phyloP scores from a whole-genome alignment of 1,140 invertebrate species.

The Diachasmimorpha longicaudata region DNA sequence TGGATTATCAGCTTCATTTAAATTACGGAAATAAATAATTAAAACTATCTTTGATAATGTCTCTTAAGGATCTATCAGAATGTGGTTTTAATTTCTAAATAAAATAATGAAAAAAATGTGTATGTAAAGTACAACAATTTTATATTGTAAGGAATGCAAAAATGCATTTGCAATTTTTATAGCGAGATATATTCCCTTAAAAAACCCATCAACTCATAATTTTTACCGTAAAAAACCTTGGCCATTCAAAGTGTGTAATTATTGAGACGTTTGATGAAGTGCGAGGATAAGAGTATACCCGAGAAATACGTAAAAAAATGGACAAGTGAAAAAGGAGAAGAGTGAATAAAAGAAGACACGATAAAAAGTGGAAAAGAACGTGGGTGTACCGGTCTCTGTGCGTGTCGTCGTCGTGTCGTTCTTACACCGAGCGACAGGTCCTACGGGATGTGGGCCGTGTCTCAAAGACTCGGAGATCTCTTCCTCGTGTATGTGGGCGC shows the following conservation, averaged over 20 bases:
- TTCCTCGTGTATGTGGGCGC: constrained; percentile 20
- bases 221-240: neutral
- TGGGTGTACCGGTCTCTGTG: constrained; percentile 27
- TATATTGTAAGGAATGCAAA: no score
- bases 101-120: no score
- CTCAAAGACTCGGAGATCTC: constrained; percentile 7
- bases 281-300: neutral
- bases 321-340: constrained; percentile 20
- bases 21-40: no score
- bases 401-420: constrained; percentile 27
- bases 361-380: constrained; percentile 7
- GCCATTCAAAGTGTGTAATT: neutral
- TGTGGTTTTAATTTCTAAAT: no score
- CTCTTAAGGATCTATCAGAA: no score
- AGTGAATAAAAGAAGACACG: neutral
- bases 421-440: constrained; percentile 37
- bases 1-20: no score
- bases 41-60: no score
- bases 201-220: neutral
- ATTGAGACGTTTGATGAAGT: constrained; percentile 4
- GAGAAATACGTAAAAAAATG: neutral
- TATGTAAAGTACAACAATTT: no score
- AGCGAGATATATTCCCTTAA: neutral
- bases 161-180: neutral
- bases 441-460: constrained; percentile 40